Conservation (phyloP, 2,888 invertebrate species). For the Andrena hattorfiana region DNA sequence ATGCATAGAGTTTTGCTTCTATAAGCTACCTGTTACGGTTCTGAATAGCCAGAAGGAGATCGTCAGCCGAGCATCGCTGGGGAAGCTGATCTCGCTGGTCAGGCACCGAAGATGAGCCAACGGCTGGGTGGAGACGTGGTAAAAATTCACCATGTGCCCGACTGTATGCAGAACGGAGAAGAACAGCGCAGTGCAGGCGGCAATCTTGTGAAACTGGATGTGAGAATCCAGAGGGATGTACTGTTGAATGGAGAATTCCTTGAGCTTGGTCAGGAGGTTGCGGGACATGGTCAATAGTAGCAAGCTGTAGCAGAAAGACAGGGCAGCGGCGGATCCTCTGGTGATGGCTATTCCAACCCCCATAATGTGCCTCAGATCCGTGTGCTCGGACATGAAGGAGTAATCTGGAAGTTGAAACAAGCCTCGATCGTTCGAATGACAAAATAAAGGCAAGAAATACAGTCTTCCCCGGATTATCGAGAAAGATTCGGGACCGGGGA, state of each 20-base stretch:
- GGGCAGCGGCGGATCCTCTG: slow-evolving; percentile 96
- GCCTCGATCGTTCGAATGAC: neutral
- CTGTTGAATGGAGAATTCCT: slow-evolving; percentile 97
- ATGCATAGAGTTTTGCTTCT: neutral
- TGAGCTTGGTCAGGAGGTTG: slow-evolving; percentile 96
- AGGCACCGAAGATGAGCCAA: slow-evolving; percentile 96
- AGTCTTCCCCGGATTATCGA: too few relatives aligned
- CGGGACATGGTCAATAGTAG: slow-evolving; percentile 96
- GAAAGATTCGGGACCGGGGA: too few relatives aligned
- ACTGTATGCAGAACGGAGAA: slow-evolving; percentile 97
- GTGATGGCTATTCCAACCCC: slow-evolving; percentile 98
- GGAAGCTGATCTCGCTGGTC: slow-evolving; percentile 97
- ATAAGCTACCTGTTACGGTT: slow-evolving; percentile 93
- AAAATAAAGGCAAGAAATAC: too few relatives aligned
- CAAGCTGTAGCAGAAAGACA: slow-evolving; percentile 97
- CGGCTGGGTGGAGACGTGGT: slow-evolving; percentile 98
- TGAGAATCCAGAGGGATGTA: slow-evolving; percentile 97
- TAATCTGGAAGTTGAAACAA: slow-evolving; percentile 88
- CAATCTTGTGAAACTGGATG: slow-evolving; percentile 98
- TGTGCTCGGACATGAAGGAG: slow-evolving; percentile 98
- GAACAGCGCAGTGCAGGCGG: slow-evolving; percentile 96
- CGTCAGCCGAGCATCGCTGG: slow-evolving; percentile 97
- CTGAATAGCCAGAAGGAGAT: slow-evolving; percentile 98
- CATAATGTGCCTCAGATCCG: slow-evolving; percentile 98
- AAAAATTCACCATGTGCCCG: slow-evolving; percentile 98